Conservation (phyloP, 2,797 vertebrate species). For the Ispidina lecontei region DNA sequence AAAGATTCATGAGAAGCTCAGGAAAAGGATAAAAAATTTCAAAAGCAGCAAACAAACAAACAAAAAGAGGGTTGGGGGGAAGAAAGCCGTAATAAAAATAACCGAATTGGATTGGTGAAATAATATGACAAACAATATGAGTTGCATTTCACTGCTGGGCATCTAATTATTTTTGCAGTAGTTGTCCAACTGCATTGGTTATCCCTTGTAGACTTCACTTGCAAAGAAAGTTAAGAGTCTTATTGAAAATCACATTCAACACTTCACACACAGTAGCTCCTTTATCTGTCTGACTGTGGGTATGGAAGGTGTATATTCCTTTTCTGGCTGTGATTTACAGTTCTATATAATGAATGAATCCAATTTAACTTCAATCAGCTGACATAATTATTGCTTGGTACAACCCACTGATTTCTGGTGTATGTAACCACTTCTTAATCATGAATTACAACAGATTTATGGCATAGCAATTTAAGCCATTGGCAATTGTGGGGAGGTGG, state of each 20-base stretch:
- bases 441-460: constrained; percentile 36
- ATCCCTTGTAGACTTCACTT: background rate
- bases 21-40: background rate
- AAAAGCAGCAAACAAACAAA: background rate
- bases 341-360: constrained; percentile 35
- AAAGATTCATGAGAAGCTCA: background rate
- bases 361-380: constrained; percentile 33
- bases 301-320: background rate
- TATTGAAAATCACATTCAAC: background rate
- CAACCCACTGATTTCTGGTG: background rate
- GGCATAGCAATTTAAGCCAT: constrained; percentile 16
- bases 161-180: background rate
- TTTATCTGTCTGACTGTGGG: background rate
- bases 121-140: background rate
- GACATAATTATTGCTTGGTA: constrained; percentile 36
- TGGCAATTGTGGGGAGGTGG: constrained; percentile 14
- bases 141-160: background rate
- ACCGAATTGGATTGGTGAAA: background rate
- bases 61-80: rapidly evolving
- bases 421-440: constrained; percentile 22
- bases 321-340: constrained; percentile 42
- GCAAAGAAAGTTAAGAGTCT: background rate
- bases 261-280: background rate
- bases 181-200: background rate
- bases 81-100: background rate